Evolutionary conservation across 23 tunicate genomes (phyloP).

Genomic region (Trididemnum miniatum): DNA sequence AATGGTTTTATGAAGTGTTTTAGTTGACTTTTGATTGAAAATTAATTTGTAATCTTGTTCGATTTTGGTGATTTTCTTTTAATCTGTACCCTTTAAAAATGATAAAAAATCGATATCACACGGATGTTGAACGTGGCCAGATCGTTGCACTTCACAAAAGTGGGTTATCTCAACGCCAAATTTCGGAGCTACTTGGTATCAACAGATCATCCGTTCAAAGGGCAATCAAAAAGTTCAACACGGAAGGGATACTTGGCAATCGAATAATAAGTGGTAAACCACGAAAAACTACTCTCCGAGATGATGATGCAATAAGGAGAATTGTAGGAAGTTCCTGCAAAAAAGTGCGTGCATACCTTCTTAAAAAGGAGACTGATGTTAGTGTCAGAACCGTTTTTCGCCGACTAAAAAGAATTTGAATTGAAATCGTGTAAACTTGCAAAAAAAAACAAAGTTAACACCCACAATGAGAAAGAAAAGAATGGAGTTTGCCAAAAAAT

Average conservation of each 20-base stretch:
- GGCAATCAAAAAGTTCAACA: slow-evolving; percentile 5
- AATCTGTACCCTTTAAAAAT: no score
- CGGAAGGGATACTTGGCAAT: background rate
- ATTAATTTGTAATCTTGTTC: no score
- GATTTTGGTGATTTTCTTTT: no score
- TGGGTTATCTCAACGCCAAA: background rate
- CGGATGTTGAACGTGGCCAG: background rate
- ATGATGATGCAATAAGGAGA: slow-evolving; percentile 1
- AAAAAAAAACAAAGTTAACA: slow-evolving; percentile 20
- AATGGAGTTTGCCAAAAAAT: slow-evolving; percentile 16
- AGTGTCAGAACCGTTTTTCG: slow-evolving; percentile 14
- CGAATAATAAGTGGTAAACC: background rate
- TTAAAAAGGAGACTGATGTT: background rate
- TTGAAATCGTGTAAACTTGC: slow-evolving; percentile 24
- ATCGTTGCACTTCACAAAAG: background rate
- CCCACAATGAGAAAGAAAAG: slow-evolving; percentile 23
- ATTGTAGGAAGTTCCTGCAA: background rate
- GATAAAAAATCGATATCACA: no score
- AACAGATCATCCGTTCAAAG: slow-evolving; percentile 11
- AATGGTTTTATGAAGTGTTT: no score
- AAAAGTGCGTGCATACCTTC: background rate
- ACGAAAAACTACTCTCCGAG: slow-evolving; percentile 15
- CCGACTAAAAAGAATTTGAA: background rate
- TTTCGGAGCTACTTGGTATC: background rate
- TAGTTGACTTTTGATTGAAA: no score